Evolutionary conservation across 2,113 vertebrate species (phyloP).

Genomic region (Nycticorax nycticorax): DNA sequence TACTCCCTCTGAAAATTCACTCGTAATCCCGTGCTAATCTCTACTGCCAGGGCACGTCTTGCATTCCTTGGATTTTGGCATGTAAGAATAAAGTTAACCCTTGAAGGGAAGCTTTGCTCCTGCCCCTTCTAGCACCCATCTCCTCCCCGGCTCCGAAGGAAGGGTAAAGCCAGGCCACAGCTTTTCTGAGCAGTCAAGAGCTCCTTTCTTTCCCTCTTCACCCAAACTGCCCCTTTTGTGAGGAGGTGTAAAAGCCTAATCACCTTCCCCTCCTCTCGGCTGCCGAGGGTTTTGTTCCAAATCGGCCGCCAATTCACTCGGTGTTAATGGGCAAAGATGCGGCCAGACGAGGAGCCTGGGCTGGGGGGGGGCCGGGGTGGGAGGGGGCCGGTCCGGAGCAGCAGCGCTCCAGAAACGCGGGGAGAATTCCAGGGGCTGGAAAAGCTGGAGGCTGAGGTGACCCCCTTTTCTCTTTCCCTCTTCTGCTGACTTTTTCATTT

Average conservation of each 20-base stretch:
- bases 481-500: background rate
- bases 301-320: background rate
- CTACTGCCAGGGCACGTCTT: fast-evolving
- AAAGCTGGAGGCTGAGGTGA: background rate
- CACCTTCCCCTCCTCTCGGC: background rate
- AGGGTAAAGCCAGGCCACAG: background rate
- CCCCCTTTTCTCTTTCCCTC: no score
- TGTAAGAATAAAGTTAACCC: background rate
- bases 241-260: background rate
- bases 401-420: background rate
- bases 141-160: background rate
- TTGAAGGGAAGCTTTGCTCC: background rate
- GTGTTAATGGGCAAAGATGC: background rate
- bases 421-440: background rate
- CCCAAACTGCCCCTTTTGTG: background rate
- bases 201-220: background rate
- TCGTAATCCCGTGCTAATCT: background rate
- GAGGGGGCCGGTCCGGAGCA: background rate
- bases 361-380: background rate
- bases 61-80: background rate
- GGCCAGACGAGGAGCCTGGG: background rate
- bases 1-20: background rate
- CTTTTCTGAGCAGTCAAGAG: background rate
- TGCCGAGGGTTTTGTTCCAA: background rate
- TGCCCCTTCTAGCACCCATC: background rate